Conservation (phyloP, 2,113 vertebrate species). For the Ageneiosus marmoratus region DNA sequence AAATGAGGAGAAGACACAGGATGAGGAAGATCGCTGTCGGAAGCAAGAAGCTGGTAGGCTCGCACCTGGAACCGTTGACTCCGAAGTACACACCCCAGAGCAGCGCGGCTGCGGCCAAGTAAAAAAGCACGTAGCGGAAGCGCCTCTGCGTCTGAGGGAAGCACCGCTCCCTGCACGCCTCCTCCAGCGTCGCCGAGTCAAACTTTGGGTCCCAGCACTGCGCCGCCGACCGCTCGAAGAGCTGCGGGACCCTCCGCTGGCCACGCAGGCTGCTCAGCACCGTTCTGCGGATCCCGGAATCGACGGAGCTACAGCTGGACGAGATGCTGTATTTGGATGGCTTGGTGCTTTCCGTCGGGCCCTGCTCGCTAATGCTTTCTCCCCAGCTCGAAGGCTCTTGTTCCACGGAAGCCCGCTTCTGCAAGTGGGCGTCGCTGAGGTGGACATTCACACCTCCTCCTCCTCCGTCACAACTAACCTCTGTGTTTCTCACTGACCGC, state of each 20-base stretch:
- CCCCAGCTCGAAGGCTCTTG: conserved; percentile 43
- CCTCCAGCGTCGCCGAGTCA: conserved; percentile 91
- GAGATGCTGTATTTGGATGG: conserved; percentile 94
- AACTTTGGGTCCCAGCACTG: conserved; percentile 98
- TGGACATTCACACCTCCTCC: conserved; percentile 84
- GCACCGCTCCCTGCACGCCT: conserved; percentile 93
- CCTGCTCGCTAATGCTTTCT: conserved; percentile 45
- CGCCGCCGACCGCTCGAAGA: conserved; percentile 92
- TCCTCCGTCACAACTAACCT: conserved; percentile 89
- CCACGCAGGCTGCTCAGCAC: conserved; percentile 65
- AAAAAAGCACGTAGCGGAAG: conserved; percentile 92
- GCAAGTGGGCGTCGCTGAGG: conserved; percentile 72
- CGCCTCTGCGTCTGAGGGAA: conserved; percentile 95
- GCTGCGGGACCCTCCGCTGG: conserved; percentile 79
- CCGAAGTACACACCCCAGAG: conserved; percentile 90
- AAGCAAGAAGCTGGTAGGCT: conserved; percentile 75
- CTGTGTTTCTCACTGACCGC: conserved; percentile 84
- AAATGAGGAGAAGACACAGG: conserved; percentile 81
- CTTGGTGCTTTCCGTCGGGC: conserved; percentile 75
- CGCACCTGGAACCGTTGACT: conserved; percentile 75
- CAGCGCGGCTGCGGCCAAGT: conserved; percentile 82
- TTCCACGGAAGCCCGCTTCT: conserved; percentile 68
- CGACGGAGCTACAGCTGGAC: conserved; percentile 92
- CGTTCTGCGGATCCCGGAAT: conserved; percentile 77
- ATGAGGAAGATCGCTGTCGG: conserved; percentile 83